Base-by-base conservation (phyloP, 1,140 invertebrate genomes). In the Rhyacophila brunnea region DNA sequence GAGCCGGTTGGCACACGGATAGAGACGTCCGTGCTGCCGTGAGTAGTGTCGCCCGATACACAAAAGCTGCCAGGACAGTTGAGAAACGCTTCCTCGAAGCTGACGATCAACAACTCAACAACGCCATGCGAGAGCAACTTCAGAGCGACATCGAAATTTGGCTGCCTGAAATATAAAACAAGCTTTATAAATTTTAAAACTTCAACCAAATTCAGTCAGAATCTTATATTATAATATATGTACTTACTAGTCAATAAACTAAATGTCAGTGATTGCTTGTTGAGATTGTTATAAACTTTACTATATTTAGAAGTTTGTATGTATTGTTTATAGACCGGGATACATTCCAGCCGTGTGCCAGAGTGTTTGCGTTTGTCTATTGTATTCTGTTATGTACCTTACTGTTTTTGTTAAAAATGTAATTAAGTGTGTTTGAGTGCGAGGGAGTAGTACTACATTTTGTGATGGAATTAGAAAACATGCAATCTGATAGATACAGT, bases 71-170 rank as follows among this genome's bases (percentile, higher is more conserved):
- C 42, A 70, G 71, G 62, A 68, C 73, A 38, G 57, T 79, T 18
- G 66, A 77, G 48, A 70, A 66, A 10, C 71, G 74, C 60, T 73
- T 71, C 50, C 71, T 71, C 14, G 72, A 75, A 38, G 68, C 71
- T 28, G 71, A 70, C 20, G 77, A 78, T 36, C 66, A 74, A 5
- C 64, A 72, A 45, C 73, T 70, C 42, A 77, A 77, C 28, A 66
- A 68, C 54, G 68, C 72, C 47, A 50, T 78, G 4, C 66, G 66
- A 47, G 66, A 66, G 34, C 62, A 68, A 32, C 44, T 78, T 4
- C 57, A 72, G 19, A 55, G 73, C 6, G 68, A 67, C 60, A 69
- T 72, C 4, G 72, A 78, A 70, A 68, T 78, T 58, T 79, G 77
- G 77, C 69, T 76, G 50, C 77, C 77, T 36, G 69, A 72, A 44